These are phyloP conservation scores for Gryon sp. DNA, from an alignment of 1,140 invertebrate species.

Conservation along the genomic window DNA sequence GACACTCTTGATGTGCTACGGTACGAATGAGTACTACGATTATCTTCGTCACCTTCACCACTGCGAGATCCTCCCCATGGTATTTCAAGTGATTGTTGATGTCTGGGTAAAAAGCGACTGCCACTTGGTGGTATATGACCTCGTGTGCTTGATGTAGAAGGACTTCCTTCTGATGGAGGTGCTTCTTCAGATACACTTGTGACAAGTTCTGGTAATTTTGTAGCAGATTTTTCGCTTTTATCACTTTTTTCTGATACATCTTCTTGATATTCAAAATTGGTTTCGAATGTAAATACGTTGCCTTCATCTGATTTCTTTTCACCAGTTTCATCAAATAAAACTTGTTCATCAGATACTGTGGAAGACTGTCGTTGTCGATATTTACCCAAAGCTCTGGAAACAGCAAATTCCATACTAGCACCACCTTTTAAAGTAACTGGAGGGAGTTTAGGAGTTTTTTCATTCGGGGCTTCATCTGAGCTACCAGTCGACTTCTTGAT, in stretches of 20 bases:
- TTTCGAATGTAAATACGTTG: constrained; percentile 63
- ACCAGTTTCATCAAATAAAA: constrained; percentile 78
- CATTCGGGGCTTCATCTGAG: constrained; percentile 77
- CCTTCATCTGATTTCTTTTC: constrained; percentile 75
- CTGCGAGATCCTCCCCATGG: constrained; percentile 82
- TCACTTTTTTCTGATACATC: constrained; percentile 72
- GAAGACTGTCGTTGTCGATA: constrained; percentile 88
- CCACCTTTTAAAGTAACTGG: constrained; percentile 81
- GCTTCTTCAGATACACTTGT: constrained; percentile 77
- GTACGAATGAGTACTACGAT: constrained; percentile 90
- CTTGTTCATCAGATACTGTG: constrained; percentile 84
- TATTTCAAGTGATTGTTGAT: constrained; percentile 90
- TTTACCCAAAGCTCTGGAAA: constrained; percentile 89
- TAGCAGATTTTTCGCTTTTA: constrained; percentile 70
- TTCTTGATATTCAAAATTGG: constrained; percentile 71
- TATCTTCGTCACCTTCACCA: constrained; percentile 89
- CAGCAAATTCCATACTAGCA: constrained; percentile 89
- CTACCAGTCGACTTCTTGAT: constrained; percentile 82
- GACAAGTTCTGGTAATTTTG: constrained; percentile 75
- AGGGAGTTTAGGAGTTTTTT: constrained; percentile 80
- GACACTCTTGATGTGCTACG: constrained; percentile 91
- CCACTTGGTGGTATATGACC: constrained; percentile 75
- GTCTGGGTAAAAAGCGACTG: constrained; percentile 83
- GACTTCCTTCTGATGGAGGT: constrained; percentile 82
- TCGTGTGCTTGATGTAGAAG: constrained; percentile 82